These are phyloP conservation scores for Campoplex capitator DNA, from an alignment of 2,888 invertebrate genomes.

Conservation along the genomic window DNA sequence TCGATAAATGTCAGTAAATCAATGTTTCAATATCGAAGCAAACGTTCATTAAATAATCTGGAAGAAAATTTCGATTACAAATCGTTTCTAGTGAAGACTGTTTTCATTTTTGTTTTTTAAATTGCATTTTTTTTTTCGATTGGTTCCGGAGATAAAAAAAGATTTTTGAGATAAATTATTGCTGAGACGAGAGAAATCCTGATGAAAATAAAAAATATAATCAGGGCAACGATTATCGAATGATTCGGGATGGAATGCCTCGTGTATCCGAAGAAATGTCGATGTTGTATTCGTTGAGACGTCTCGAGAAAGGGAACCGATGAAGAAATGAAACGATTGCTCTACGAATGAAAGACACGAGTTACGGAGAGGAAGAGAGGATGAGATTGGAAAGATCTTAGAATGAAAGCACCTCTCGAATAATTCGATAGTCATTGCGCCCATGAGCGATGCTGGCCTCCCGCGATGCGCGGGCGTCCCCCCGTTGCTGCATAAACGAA, in stretches of 20 bases:
- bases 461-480: conserved; percentile 30
- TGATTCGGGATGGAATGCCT: not conserved
- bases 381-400: conserved; percentile 20
- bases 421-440: conserved; percentile 65
- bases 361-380: not conserved
- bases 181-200: not conserved
- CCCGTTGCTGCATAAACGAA: conserved; percentile 18
- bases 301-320: conserved; percentile 1
- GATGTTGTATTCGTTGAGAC: not conserved
- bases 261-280: not conserved
- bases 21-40: not conserved
- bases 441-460: conserved; percentile 47
- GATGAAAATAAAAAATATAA: not conserved
- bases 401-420: conserved; percentile 41
- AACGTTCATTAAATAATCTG: no score
- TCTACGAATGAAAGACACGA: conserved; percentile 4
- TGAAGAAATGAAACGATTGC: conserved; percentile 27
- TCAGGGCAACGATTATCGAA: not conserved
- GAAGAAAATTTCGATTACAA: no score
- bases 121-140: not conserved
- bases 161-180: not conserved
- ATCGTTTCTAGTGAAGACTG: not conserved
- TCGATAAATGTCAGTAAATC: not conserved
- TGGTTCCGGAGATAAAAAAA: not conserved
- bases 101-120: not conserved